phyloP scores from a whole-genome alignment of 1,140 invertebrate species.

The Chlorops oryzae region DNA sequence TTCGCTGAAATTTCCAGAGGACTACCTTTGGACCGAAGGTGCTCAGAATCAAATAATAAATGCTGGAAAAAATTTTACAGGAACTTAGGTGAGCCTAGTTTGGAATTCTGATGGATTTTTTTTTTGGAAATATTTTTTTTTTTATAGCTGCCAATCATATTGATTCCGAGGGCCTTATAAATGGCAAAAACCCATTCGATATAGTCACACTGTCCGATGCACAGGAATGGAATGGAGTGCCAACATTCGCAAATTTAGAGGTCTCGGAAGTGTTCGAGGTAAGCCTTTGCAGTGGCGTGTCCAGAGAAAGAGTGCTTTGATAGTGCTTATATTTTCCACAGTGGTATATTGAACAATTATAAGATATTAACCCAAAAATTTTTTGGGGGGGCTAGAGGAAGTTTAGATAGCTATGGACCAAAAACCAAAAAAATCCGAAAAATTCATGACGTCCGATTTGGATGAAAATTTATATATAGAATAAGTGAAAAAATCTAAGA shows the following conservation, averaged over 20 bases:
- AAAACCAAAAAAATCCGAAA: too few relatives aligned
- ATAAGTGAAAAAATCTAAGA: too few relatives aligned
- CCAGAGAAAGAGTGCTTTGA: too few relatives aligned
- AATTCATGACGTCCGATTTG: too few relatives aligned
- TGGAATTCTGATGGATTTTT: background rate
- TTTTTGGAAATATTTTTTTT: background rate
- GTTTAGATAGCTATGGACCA: too few relatives aligned
- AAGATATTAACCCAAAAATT: too few relatives aligned
- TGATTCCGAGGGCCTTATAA: slow-evolving; percentile 35
- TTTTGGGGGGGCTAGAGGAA: too few relatives aligned
- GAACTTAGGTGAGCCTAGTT: slow-evolving; percentile 23
- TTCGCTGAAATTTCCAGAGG: slow-evolving; percentile 47
- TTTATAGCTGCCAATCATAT: slow-evolving; percentile 19
- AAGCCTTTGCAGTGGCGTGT: too few relatives aligned
- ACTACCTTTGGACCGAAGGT: slow-evolving; percentile 44
- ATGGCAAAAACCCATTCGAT: slow-evolving; percentile 35
- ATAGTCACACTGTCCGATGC: slow-evolving; percentile 38
- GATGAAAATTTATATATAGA: too few relatives aligned
- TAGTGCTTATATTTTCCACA: too few relatives aligned
- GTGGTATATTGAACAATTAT: too few relatives aligned
- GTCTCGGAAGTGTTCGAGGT: slow-evolving; percentile 47
- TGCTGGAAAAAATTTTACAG: slow-evolving; percentile 45
- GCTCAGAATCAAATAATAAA: slow-evolving; percentile 30
- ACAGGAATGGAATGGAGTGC: slow-evolving; percentile 41
- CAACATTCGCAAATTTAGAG: slow-evolving; percentile 48